Percentiles rank a stretch among this genome's conserved stretches.
Conservation (phyloP, 1,140 invertebrate genomes). For the Nephila pilipes region DNA sequence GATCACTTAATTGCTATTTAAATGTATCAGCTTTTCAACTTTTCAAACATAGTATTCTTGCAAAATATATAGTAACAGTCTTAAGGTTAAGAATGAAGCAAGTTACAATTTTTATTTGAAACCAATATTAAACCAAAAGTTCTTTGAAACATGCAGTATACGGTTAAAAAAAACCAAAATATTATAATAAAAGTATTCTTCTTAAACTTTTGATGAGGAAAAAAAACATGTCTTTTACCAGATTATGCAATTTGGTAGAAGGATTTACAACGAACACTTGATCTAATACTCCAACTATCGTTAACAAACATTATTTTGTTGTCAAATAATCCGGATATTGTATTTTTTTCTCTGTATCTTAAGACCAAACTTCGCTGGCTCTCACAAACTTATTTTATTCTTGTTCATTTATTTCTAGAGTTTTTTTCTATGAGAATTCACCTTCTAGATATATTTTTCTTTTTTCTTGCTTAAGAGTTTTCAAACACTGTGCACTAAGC, state of each 20-base stretch:
- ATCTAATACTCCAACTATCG: background rate
- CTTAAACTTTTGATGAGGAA: background rate
- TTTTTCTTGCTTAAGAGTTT: background rate
- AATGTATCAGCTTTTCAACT: too few relatives aligned
- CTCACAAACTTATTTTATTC: background rate
- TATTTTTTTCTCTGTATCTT: background rate
- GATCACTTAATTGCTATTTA: too few relatives aligned
- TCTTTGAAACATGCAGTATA: too few relatives aligned
- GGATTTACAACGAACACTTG: background rate
- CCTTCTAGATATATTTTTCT: background rate
- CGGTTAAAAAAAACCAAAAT: background rate
- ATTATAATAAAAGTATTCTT: background rate
- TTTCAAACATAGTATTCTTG: too few relatives aligned
- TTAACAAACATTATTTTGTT: background rate
- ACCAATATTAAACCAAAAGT: too few relatives aligned
- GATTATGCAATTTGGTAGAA: background rate
- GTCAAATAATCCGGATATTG: slow-evolving; percentile 6
- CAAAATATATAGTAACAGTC: too few relatives aligned
- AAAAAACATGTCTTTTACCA: background rate
- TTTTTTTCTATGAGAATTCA: background rate
- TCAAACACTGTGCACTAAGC: slow-evolving; percentile 4
- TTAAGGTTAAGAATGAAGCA: too few relatives aligned
- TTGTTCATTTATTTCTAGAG: background rate
- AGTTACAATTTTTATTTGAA: too few relatives aligned
- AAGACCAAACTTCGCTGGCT: background rate